phyloP scores from a whole-genome alignment of 2,797 vertebrate genomes.

The Heterohyrax brucei region DNA sequence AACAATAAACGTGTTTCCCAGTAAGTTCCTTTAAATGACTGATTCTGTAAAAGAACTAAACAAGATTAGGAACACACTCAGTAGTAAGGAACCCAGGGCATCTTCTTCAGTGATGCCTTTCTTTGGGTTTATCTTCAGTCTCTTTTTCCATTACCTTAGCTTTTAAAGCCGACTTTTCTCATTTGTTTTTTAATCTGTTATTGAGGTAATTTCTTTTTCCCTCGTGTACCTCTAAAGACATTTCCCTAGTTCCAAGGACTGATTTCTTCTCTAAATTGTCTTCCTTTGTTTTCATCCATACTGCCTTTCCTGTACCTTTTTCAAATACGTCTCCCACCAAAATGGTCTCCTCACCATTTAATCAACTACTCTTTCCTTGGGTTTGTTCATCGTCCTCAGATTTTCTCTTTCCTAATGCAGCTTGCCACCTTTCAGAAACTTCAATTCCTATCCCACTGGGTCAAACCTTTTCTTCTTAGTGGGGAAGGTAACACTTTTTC shows the following conservation, averaged over 20 bases:
- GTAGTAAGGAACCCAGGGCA: rapidly evolving
- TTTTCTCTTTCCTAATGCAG: slow-evolving; percentile 54
- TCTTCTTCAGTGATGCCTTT: too few relatives aligned
- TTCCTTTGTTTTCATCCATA: slow-evolving; percentile 4
- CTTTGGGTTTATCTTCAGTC: background rate
- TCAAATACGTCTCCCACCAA: slow-evolving; percentile 54
- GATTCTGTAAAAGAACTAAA: background rate
- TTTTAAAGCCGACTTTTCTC: background rate
- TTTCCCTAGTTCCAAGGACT: background rate
- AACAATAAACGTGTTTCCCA: background rate
- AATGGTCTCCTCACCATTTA: background rate
- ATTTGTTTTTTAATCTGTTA: slow-evolving; percentile 60
- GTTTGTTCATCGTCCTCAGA: slow-evolving; percentile 36
- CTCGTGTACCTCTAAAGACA: background rate
- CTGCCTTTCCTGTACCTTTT: slow-evolving; percentile 10
- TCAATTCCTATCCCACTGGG: background rate
- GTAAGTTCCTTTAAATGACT: background rate
- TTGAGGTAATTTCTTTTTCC: slow-evolving; percentile 30
- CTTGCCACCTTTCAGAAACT: background rate
- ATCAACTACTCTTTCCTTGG: background rate
- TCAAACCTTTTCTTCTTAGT: background rate
- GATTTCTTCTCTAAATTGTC: slow-evolving; percentile 52
- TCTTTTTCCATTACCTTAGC: background rate
- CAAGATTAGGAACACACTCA: background rate
- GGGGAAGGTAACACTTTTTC: slow-evolving; percentile 18